phyloP scores from a whole-genome alignment of 1,140 invertebrate species.

The Homalodisca vitripennis region DNA sequence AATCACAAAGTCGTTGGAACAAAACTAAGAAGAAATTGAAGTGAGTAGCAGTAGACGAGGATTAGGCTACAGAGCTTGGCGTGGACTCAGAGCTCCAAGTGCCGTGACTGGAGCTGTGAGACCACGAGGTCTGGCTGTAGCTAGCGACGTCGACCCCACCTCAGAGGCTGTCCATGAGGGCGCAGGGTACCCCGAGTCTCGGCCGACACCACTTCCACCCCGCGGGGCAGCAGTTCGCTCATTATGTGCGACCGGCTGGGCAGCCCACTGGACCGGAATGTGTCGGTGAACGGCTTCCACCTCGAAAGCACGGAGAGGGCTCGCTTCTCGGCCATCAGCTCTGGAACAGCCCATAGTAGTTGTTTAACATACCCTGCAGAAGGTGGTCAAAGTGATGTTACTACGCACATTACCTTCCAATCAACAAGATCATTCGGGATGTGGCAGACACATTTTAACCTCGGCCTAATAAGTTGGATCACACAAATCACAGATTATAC shows the following conservation, averaged over 20 bases:
- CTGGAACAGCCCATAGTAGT: conserved; percentile 2
- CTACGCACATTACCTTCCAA: too few relatives aligned
- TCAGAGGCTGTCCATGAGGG: conserved; percentile 39
- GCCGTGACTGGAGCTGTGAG: too few relatives aligned
- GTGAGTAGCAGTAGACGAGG: too few relatives aligned
- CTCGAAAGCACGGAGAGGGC: conserved; percentile 39
- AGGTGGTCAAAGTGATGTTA: too few relatives aligned
- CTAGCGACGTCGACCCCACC: conserved; percentile 39
- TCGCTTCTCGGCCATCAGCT: conserved; percentile 33
- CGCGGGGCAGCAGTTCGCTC: conserved; percentile 14
- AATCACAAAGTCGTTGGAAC: conserved; percentile 22
- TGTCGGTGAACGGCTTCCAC: conserved; percentile 38
- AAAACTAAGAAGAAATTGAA: background rate
- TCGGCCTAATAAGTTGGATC: too few relatives aligned
- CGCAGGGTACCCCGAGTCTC: conserved; percentile 30
- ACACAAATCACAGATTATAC: too few relatives aligned
- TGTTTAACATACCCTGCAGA: too few relatives aligned
- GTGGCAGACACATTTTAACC: too few relatives aligned
- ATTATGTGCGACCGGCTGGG: conserved; percentile 33
- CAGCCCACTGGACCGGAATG: conserved; percentile 23
- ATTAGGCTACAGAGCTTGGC: too few relatives aligned
- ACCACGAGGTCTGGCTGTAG: too few relatives aligned
- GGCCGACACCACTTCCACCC: conserved; percentile 30
- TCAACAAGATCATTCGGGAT: too few relatives aligned
- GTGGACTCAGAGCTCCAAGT: too few relatives aligned